phyloP scores from a whole-genome alignment of 2,797 vertebrate genomes.

The Coccyzus lansbergi region DNA sequence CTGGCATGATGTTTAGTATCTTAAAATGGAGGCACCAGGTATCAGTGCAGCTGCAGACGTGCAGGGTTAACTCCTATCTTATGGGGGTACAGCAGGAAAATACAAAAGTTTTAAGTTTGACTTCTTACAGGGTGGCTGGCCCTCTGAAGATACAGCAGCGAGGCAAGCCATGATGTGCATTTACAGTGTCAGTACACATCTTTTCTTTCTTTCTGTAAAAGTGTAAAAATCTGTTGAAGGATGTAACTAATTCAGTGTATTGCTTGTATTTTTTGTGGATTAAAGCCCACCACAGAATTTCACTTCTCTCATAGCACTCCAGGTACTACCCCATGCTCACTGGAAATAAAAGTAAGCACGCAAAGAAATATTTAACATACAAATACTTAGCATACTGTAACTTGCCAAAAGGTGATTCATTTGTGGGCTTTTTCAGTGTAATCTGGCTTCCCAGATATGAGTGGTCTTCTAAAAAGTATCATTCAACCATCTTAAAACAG shows the following conservation, averaged over 20 bases:
- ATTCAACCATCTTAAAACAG: background rate
- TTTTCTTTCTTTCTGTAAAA: background rate
- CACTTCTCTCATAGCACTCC: background rate
- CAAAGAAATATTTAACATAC: background rate
- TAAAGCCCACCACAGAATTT: background rate
- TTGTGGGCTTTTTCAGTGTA: background rate
- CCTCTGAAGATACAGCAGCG: background rate
- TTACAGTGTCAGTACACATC: background rate
- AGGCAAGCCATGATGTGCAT: background rate
- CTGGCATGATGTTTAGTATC: background rate
- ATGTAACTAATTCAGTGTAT: background rate
- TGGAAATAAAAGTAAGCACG: background rate
- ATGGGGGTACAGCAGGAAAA: background rate
- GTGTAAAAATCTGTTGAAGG: background rate
- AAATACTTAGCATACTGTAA: background rate
- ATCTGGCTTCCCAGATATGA: background rate
- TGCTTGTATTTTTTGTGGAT: background rate
- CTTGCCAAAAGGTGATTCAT: background rate
- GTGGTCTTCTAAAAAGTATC: background rate
- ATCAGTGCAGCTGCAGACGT: background rate
- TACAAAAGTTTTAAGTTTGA: background rate
- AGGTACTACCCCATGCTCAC: accelerated
- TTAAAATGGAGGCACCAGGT: background rate
- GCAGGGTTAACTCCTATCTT: background rate
- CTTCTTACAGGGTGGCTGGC: background rate